Conservation (phyloP, 2,888 invertebrate genomes). For the Rotaria sp. region DNA sequence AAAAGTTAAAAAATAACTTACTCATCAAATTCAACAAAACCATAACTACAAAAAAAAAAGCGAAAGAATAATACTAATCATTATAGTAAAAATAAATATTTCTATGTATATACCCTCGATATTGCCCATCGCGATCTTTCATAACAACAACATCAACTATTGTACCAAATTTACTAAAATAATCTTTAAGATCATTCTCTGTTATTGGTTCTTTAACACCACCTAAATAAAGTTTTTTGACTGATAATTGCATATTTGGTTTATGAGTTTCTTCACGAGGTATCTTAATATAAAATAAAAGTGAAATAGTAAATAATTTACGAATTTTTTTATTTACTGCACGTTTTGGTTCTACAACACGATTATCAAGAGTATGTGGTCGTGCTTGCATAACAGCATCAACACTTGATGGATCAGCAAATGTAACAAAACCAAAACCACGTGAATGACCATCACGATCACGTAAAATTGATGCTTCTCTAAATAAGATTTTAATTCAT, state of each 20-base stretch:
- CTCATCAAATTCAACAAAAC: constrained; percentile 90
- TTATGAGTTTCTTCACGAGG: constrained; percentile 76
- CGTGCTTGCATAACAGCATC: constrained; percentile 76
- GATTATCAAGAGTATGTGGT: constrained; percentile 85
- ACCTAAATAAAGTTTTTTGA: constrained; percentile 87
- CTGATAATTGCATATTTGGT: constrained; percentile 78
- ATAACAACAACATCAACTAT: constrained; percentile 77
- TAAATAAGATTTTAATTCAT: background rate
- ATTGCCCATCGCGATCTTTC: constrained; percentile 69
- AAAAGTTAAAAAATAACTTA: constrained; percentile 62
- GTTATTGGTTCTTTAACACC: constrained; percentile 84
- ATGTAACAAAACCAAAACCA: constrained; percentile 96
- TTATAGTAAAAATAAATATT: constrained; percentile 52
- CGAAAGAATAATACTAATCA: constrained; percentile 68
- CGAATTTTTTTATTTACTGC: constrained; percentile 76
- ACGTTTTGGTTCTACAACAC: constrained; percentile 89
- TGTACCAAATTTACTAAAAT: constrained; percentile 64
- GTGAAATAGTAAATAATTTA: constrained; percentile 50
- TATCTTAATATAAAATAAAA: constrained; percentile 72
- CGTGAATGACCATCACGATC: background rate
- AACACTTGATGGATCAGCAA: constrained; percentile 84
- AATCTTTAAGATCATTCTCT: constrained; percentile 68
- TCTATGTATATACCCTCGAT: constrained; percentile 53
- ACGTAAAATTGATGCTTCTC: background rate
- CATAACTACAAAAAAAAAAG: constrained; percentile 76